Evolutionary conservation across 2,888 invertebrate species (phyloP).

Genomic region (Stramonita haemastoma): DNA sequence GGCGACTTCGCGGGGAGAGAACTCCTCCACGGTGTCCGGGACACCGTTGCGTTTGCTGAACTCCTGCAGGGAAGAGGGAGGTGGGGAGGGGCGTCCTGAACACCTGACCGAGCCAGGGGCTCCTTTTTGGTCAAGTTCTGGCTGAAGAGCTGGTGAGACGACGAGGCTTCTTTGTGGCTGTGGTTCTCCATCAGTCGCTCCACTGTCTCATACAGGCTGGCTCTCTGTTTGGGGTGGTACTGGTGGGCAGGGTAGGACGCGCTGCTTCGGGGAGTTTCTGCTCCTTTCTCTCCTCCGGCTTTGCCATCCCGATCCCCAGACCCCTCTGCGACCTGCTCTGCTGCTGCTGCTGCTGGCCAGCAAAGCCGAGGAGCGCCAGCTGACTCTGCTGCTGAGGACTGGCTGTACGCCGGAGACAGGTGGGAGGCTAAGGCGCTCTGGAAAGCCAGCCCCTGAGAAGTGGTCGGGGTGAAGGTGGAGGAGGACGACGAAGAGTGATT

Average conservation of each 20-base stretch:
- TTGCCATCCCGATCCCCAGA: neutral
- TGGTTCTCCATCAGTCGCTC: conserved; percentile 11
- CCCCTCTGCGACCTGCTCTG: neutral
- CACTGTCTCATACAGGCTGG: conserved; percentile 12
- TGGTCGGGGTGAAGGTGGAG: neutral
- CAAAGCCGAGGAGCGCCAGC: neutral
- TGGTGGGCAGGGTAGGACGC: neutral
- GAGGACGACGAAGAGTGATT: neutral
- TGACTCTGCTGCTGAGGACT: too few relatives aligned
- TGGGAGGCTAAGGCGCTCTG: neutral
- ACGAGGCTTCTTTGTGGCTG: neutral
- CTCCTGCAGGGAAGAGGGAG: neutral
- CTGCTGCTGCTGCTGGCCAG: neutral
- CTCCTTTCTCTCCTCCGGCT: neutral
- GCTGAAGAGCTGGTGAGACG: neutral
- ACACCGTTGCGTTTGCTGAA: neutral
- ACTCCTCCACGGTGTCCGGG: neutral
- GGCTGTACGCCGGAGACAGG: neutral
- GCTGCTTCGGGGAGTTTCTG: neutral
- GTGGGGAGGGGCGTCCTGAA: neutral
- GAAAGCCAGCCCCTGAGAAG: neutral
- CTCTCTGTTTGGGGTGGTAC: neutral
- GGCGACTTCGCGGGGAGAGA: neutral
- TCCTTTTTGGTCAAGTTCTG: neutral
- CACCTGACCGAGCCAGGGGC: neutral